Percentiles rank a stretch among this genome's conserved stretches.
phyloP scores from a whole-genome alignment of 2,888 invertebrate genomes.

The Epirrita christyi region DNA sequence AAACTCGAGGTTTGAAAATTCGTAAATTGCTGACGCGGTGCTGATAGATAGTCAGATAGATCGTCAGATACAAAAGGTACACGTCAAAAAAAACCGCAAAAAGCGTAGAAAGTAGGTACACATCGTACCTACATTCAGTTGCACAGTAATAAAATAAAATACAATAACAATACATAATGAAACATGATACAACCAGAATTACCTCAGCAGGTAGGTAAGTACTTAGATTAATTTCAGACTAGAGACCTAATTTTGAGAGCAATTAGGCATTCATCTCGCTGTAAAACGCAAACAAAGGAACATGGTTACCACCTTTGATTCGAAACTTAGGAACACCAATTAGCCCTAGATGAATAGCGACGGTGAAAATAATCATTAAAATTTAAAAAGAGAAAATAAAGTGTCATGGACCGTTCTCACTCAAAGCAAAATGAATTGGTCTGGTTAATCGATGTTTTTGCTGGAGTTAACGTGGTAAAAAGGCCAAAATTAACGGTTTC shows the following conservation, averaged over 20 bases:
- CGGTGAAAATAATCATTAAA: slow-evolving; percentile 39
- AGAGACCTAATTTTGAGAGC: no score
- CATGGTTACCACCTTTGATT: slow-evolving; percentile 41
- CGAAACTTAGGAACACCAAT: slow-evolving; percentile 11
- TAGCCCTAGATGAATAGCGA: slow-evolving; percentile 37
- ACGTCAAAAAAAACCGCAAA: no score
- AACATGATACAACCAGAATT: no score
- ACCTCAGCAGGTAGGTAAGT: no score
- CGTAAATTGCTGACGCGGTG: slow-evolving; percentile 54
- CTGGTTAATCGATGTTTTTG: slow-evolving; percentile 13
- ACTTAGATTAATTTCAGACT: no score
- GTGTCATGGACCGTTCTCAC: slow-evolving; percentile 27
- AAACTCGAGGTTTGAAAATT: slow-evolving; percentile 21
- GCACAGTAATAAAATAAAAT: no score
- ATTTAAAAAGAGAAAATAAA: slow-evolving; percentile 28
- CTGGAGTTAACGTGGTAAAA: slow-evolving; percentile 14
- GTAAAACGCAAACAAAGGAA: slow-evolving; percentile 51
- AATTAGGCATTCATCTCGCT: slow-evolving; percentile 52
- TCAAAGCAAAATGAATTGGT: slow-evolving; percentile 29
- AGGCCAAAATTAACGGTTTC: slow-evolving; percentile 5
- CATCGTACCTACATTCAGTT: no score
- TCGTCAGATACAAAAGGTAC: no score
- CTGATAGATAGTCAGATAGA: no score
- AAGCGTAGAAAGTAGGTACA: no score
- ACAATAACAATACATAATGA: no score